These are phyloP conservation scores for Coluber constrictor DNA, from an alignment of 2,797 vertebrate genomes.

Conservation along the genomic window DNA sequence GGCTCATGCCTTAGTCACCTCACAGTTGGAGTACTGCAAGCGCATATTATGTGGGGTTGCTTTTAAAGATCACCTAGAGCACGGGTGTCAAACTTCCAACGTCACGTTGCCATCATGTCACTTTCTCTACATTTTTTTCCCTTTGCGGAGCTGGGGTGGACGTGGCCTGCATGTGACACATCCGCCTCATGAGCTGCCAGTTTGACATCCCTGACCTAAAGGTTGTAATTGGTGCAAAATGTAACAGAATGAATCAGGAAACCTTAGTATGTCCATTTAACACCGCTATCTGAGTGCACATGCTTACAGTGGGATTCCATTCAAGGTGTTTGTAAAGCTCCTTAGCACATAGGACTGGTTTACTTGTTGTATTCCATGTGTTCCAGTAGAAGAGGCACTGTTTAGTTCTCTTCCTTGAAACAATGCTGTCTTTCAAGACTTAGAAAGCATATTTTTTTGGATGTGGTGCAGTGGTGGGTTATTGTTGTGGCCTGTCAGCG, in stretches of 20 bases:
- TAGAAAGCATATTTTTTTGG: not conserved
- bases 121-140: too few species aligned
- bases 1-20: not conserved
- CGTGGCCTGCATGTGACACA: too few species aligned
- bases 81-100: too few species aligned
- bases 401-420: not conserved
- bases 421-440: not conserved
- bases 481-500: too few species aligned
- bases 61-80: not conserved
- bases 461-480: not conserved
- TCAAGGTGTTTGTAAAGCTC: not conserved
- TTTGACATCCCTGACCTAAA: too few species aligned
- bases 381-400: not conserved
- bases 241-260: not conserved
- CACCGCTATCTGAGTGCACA: not conserved
- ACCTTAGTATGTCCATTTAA: not conserved
- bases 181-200: too few species aligned
- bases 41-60: not conserved
- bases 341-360: not conserved
- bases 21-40: not conserved
- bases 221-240: not conserved
- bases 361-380: not conserved
- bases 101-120: too few species aligned
- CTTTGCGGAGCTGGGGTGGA: too few species aligned
- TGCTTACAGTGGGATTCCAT: not conserved